phyloP scores from a whole-genome alignment of 2,888 invertebrate species.

The Cremastinae sp. region DNA sequence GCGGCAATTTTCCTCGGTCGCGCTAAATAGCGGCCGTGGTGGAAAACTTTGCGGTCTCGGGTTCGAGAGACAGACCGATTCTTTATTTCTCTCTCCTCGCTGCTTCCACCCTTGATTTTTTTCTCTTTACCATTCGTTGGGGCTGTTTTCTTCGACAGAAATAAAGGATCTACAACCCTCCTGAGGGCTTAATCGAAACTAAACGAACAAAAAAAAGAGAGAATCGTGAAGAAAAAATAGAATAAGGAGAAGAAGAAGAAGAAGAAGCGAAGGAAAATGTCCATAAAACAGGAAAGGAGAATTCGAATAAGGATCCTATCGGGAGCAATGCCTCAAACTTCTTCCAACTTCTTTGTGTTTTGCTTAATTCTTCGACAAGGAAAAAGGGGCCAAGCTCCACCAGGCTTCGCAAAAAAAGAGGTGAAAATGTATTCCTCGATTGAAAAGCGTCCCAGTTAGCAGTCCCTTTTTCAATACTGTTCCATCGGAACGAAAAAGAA shows the following conservation, averaged over 20 bases:
- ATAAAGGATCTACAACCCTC: slow-evolving; percentile 49
- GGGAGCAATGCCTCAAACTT: slow-evolving; percentile 21
- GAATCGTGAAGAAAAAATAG: no score
- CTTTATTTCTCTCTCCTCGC: slow-evolving; percentile 21
- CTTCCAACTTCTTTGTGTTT: slow-evolving; percentile 23
- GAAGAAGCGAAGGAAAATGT: slow-evolving; percentile 6
- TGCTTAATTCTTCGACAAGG: slow-evolving; percentile 20
- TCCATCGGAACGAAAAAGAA: no score
- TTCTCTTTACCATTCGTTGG: neutral
- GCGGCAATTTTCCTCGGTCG: slow-evolving; percentile 61
- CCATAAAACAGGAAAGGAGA: slow-evolving; percentile 31
- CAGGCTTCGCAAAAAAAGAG: no score
- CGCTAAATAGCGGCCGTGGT: slow-evolving; percentile 66
- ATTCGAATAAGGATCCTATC: slow-evolving; percentile 43
- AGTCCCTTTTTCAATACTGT: no score
- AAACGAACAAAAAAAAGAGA: slow-evolving; percentile 37
- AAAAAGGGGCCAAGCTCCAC: no score
- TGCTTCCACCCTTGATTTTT: slow-evolving; percentile 6
- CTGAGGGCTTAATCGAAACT: slow-evolving; percentile 50
- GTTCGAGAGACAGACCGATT: slow-evolving; percentile 31
- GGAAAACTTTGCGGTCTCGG: slow-evolving; percentile 65
- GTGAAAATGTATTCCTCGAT: slow-evolving; percentile 3
- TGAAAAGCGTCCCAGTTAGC: slow-evolving; percentile 27
- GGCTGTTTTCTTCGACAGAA: slow-evolving; percentile 58
- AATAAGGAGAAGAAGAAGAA: no score